phyloP scores from a whole-genome alignment of 2,888 invertebrate genomes.

The Anaspis maculata region DNA sequence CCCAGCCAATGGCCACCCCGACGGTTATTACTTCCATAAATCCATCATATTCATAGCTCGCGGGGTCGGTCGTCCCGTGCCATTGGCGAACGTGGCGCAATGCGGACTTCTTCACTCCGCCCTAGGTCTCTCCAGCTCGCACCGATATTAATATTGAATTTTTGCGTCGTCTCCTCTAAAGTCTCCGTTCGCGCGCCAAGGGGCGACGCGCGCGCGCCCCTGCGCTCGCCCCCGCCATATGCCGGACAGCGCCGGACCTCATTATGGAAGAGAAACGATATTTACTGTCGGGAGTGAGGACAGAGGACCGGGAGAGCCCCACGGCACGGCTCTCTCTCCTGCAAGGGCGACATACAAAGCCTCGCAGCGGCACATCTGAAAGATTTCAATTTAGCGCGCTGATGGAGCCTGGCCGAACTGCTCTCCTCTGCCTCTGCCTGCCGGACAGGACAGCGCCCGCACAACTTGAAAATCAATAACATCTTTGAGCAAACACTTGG shows the following conservation, averaged over 20 bases:
- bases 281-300: slow-evolving; percentile 34
- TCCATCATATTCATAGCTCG: slow-evolving; percentile 46
- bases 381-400: slow-evolving; percentile 42
- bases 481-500: slow-evolving; percentile 44
- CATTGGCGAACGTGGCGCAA: slow-evolving; percentile 36
- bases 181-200: slow-evolving; percentile 33
- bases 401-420: slow-evolving; percentile 31
- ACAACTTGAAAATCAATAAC: slow-evolving; percentile 44
- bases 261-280: slow-evolving; percentile 37
- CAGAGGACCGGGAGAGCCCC: slow-evolving; percentile 13
- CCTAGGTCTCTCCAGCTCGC: slow-evolving; percentile 37
- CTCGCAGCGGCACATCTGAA: slow-evolving; percentile 34
- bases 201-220: too few relatives aligned
- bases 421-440: too few relatives aligned
- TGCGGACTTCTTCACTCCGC: slow-evolving; percentile 35
- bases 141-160: slow-evolving; percentile 77
- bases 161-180: slow-evolving; percentile 57
- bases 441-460: slow-evolving; percentile 30
- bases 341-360: slow-evolving; percentile 20
- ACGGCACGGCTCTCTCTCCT: too few relatives aligned
- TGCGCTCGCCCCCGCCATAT: slow-evolving; percentile 32
- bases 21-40: slow-evolving; percentile 78
- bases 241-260: slow-evolving; percentile 37
- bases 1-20: slow-evolving; percentile 59
- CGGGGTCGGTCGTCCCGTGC: slow-evolving; percentile 27